phyloP scores from a whole-genome alignment of 2,113 vertebrate genomes.

The Strix aluco region DNA sequence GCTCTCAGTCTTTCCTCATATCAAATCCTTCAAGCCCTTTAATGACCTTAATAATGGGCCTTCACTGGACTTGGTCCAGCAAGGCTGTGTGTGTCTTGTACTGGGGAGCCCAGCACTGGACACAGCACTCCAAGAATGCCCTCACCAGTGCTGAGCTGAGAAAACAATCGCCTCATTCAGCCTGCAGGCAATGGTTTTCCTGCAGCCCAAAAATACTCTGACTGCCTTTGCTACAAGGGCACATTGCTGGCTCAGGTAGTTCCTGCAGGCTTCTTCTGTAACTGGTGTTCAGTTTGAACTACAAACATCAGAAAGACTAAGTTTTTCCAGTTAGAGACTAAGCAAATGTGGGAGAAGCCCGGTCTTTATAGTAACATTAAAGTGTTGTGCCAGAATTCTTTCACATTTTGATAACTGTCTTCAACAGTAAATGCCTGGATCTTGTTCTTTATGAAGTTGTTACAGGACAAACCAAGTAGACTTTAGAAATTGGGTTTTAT shows the following conservation, averaged over 20 bases:
- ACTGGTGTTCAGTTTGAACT: not conserved
- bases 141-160: not conserved
- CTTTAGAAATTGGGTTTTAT: not conserved
- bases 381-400: not conserved
- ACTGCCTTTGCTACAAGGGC: not conserved
- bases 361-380: not conserved
- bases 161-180: fast-evolving
- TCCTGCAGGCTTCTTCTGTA: not conserved
- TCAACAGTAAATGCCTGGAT: not conserved
- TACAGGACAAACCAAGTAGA: not conserved
- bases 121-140: not conserved
- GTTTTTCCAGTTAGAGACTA: not conserved
- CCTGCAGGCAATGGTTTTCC: not conserved
- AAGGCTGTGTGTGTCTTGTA: not conserved
- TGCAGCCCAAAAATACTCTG: not conserved
- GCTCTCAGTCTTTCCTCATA: not conserved
- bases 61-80: not conserved
- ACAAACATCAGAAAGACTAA: not conserved
- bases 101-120: not conserved
- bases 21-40: not conserved
- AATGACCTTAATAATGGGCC: not conserved
- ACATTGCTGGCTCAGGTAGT: not conserved
- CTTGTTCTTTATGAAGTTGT: not conserved
- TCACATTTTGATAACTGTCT: not conserved
- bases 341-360: not conserved